Evolutionary conservation across 2,797 vertebrate species (phyloP), one percentile per base, ranked within the genome.

Genomic region (Danio choprae): DNA sequence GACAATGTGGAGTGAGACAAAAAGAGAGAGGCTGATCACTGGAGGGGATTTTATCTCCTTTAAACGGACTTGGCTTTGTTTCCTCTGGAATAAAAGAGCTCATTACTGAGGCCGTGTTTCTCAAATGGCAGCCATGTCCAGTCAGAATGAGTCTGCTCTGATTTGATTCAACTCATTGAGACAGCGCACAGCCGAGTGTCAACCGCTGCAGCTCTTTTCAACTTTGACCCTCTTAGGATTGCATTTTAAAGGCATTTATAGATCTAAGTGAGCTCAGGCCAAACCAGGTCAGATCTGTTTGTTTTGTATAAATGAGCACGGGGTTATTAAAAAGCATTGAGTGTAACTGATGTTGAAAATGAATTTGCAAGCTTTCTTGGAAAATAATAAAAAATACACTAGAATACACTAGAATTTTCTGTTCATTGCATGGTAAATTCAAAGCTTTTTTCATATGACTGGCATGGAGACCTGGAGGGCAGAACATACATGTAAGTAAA

Each of bases 21-120:
- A 56, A 67, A 76, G 67, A 78, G 64, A 70, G 67, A 78, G 70
- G 13, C 40, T 3, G 10, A 48, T 73, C 69, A 53, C 78, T 55
- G 59, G 48, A 73, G 78, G 78, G 58, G 69, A 64, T 56, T 40
- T 80, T 38, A 64, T 80, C 69, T 73, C 38, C 40, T 73, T 80
- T 73, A 80, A 80, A 80, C n/a, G 69, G 69, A 68, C 79, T 74
- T 81, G 79, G 79, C 79, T 81, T 81, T 74, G 72, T 70, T 81
- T 81, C 72, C 63, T 80, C 78, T 80, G 69, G 69, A 80, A 80
- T 80, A 80, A 64, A 73, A 73, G 20, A 80, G 78, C 78, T 80
- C 60, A 73, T 80, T 80, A 73, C 59, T 15, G 41, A 56, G 40
- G 69, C 59, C 55, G 77, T 46, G 40, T 56, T 58, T 73, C 41